These are phyloP conservation scores for Pseudorhombus dupliciocellatus DNA, from an alignment of 2,113 vertebrate species.

Conservation along the genomic window DNA sequence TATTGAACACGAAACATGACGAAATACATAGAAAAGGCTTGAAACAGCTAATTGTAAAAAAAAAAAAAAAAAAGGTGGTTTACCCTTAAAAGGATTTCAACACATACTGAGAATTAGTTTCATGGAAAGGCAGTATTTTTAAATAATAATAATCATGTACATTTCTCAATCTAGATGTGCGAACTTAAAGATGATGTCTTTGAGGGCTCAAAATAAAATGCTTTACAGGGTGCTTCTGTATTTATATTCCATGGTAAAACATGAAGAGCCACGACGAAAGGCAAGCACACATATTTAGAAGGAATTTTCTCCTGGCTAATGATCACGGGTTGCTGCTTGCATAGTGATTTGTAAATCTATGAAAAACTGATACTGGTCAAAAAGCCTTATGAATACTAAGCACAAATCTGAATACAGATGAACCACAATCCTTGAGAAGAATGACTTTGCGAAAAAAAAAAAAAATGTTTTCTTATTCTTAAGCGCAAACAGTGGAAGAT, in stretches of 20 bases:
- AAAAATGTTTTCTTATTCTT: constrained; percentile 25
- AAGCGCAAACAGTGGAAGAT: constrained; percentile 62
- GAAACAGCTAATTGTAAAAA: background rate
- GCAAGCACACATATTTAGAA: constrained; percentile 15
- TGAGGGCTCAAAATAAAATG: constrained; percentile 4
- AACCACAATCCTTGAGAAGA: constrained; percentile 54
- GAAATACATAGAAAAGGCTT: background rate
- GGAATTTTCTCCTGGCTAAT: constrained; percentile 25
- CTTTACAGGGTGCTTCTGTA: background rate
- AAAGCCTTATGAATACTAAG: constrained; percentile 44
- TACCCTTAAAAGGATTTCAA: constrained; percentile 3
- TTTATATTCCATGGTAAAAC: constrained; percentile 16
- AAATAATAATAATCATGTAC: background rate
- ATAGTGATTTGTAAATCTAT: constrained; percentile 31
- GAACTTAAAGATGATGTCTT: constrained; percentile 5
- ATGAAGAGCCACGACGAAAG: constrained; percentile 13
- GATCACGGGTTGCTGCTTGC: constrained; percentile 27
- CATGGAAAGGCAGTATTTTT: background rate
- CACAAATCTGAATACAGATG: constrained; percentile 43
- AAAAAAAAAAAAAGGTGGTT: too few species aligned
- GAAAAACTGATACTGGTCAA: constrained; percentile 21
- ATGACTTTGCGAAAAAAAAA: constrained; percentile 35
- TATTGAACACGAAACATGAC: background rate
- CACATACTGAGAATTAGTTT: background rate
- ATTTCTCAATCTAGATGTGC: background rate